Evolutionary conservation across 1,140 invertebrate species (phyloP), one percentile per base, ranked within the genome.

Genomic region (Ceratina calcarata): DNA sequence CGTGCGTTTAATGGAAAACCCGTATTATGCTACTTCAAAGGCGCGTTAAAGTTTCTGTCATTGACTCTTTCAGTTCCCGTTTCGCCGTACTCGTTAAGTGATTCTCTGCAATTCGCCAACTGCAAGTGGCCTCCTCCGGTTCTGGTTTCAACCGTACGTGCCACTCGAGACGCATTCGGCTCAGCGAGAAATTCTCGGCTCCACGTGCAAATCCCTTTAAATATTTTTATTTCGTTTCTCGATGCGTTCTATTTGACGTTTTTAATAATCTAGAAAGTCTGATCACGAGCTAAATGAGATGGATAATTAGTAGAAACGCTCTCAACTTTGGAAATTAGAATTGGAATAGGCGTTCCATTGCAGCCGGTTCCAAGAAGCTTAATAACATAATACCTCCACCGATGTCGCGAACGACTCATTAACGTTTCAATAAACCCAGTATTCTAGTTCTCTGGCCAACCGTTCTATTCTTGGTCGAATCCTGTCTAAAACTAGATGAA

Each of bases 1-100:
- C 24, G 49, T 64, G 49, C 76, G 69, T 72, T 78, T 78, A 78
- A 78, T 78, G 69, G 68, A 78, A 78, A 78, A 65, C 68, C 51
- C 20, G 66, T 49, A 51, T 61, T 49, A 65, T 20, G 32, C 72
- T 64, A 57, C 76, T 78, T 78, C 76, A 78, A 78, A 78, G 66
- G 76, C 68, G 69, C 49, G 49, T 53, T 62, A 72, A 78, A 78
- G 68, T 78, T 78, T 78, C 76, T 65, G 60, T 72, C 76, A 72
- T 78, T 78, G 76, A 78, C 76, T 78, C 76, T 72, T 78, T 78
- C 20, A 55, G 55, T 20, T n/a, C 24, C 16, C 60, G 69, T 72
- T 70, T 58, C 20, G 1, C 58, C 49, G 24, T 18, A 13, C 53
- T 57, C 68, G 67, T 64, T 62, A 62, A 62, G 12, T 22, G 60